A percentile compares a stretch with the other conserved stretches of the same genome.
Evolutionary conservation across 1,140 invertebrate species (phyloP).

Genomic region (Pentalonia nigronervosa): DNA sequence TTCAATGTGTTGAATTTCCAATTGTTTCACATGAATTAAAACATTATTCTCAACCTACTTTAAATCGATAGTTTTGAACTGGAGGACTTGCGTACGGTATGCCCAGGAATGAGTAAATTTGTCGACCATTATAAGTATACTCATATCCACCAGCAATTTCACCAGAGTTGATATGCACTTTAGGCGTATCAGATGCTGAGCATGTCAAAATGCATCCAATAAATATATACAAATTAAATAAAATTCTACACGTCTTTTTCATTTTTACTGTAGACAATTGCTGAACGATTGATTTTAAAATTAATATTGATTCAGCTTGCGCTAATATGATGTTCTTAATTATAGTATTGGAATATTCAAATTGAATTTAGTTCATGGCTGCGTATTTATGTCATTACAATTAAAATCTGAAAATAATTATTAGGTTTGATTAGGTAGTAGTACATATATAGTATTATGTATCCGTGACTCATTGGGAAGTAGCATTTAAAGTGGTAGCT

Average conservation of each 20-base stretch:
- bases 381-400: too few species aligned
- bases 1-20: neutral
- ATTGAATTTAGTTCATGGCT: too few species aligned
- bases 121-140: constrained; percentile 45
- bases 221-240: neutral
- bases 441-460: too few species aligned
- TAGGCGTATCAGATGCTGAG: neutral
- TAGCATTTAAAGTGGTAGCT: too few species aligned
- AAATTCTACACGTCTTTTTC: neutral
- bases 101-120: constrained; percentile 66
- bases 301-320: too few species aligned
- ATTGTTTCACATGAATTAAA: too few species aligned
- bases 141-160: neutral
- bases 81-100: constrained; percentile 72
- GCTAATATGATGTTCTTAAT: too few species aligned
- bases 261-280: neutral
- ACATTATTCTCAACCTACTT: constrained; percentile 63
- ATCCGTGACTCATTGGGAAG: too few species aligned
- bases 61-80: constrained; percentile 68
- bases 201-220: neutral
- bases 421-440: too few species aligned
- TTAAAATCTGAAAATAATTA: too few species aligned
- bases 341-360: too few species aligned
- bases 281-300: too few species aligned
- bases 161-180: constrained; percentile 53